Evolutionary conservation across 1,140 invertebrate genomes (phyloP).

Genomic region (Aleiodes sp.): DNA sequence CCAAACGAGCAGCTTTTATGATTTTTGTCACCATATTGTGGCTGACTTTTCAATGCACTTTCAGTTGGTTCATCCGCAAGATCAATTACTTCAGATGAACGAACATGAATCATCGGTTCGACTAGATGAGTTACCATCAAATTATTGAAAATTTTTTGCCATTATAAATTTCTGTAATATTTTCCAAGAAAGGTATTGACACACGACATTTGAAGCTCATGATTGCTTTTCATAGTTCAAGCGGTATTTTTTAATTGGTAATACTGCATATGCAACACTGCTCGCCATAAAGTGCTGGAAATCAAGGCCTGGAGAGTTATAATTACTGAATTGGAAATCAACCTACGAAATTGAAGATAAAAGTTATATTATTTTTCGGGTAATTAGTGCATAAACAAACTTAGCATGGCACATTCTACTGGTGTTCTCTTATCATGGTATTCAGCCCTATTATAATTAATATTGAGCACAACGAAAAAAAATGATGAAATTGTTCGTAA

Average conservation of each 20-base stretch:
- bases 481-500: no score
- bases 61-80: not conserved
- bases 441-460: no score
- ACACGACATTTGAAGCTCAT: not conserved
- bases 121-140: not conserved
- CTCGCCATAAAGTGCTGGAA: conserved; percentile 66
- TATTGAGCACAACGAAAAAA: not conserved
- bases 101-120: not conserved
- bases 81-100: not conserved
- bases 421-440: not conserved
- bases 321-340: conserved; percentile 66
- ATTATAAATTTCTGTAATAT: not conserved
- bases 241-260: conserved; percentile 58
- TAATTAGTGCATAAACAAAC: no score
- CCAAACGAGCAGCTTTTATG: not conserved
- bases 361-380: no score
- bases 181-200: not conserved
- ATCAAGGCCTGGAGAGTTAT: conserved; percentile 65
- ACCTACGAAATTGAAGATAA: conserved; percentile 55
- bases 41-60: no score
- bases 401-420: not conserved
- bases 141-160: not conserved
- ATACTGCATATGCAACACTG: conserved; percentile 50
- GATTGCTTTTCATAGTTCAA: not conserved
- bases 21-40: not conserved